Evolutionary conservation across 1,140 invertebrate species (phyloP), one percentile per base, ranked within the genome.

Genomic region (Temnothorax longispinosus): DNA sequence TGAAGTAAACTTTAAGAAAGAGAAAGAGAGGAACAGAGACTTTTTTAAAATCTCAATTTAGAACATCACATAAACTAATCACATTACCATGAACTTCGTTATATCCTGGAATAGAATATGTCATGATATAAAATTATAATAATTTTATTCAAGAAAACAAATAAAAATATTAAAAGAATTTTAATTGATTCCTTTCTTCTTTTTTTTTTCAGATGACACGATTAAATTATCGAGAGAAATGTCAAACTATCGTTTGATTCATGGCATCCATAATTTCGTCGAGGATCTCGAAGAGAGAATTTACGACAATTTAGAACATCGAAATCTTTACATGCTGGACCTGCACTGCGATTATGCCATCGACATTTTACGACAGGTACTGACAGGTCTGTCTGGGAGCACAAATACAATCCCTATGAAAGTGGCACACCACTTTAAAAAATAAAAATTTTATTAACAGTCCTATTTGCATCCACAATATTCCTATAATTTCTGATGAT

Each of bases 331-430:
- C n/a, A 64, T 76, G 8, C 10, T 91, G 56, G 89, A 91, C 11
- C 1, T 91, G n/a, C 27, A 90, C 2, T 91, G 90, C 47, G 52
- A 90, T 3, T 72, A 87, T 4, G 72, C 87, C 10, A 21, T 74
- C 8, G 27, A 74, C 11, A 11, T 88, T 35, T 67, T 91, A n/a
- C 64, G n/a, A 54, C 10, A 74, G 82, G 90, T 90, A 27, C 32
- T 15, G 4, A 35, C 27, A 35, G 7, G 8, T 65, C 5, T 18
- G 0, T 38, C 18, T 62, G 27, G 11, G 13, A 65, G 2, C 62
- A 65, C 3, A 38, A 38, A 38, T 65, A 54, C 52, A n/a, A 50
- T 54, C 2, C n/a, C 18, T 18, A 54, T 54, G 15, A 54, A 54
- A 3, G 11, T 47, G 11, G 52, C 52, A n/a, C 11, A 3, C 1